Conservation (phyloP, 2,888 invertebrate species). For the Lumbricus terrestris region DNA sequence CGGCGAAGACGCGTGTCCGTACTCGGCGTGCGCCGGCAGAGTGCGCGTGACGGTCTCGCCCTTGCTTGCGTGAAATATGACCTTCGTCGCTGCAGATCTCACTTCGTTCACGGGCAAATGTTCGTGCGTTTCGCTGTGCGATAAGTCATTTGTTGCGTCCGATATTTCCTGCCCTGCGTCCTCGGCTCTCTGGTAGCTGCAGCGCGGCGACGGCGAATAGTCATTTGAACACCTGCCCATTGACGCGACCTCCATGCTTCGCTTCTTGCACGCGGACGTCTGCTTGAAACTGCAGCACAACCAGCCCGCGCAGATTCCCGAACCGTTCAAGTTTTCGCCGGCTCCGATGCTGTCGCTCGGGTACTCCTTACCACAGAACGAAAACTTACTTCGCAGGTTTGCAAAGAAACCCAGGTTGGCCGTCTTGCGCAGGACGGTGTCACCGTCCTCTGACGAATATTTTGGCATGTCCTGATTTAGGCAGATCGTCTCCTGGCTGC, state of each 20-base stretch:
- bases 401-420: constrained; percentile 23
- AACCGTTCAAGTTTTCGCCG: constrained; percentile 12
- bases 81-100: constrained; percentile 20
- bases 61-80: constrained; percentile 23
- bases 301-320: constrained; percentile 19
- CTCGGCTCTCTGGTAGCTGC: constrained; percentile 28
- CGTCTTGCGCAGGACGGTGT: constrained; percentile 3
- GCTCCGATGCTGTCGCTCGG: not conserved
- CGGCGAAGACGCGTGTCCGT: constrained; percentile 37
- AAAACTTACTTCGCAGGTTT: constrained; percentile 19
- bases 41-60: constrained; percentile 23
- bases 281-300: constrained; percentile 25
- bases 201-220: constrained; percentile 30
- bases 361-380: constrained; percentile 23
- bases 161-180: constrained; percentile 21
- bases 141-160: constrained; percentile 14
- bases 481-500: not conserved
- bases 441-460: not conserved
- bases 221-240: constrained; percentile 28
- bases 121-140: constrained; percentile 25
- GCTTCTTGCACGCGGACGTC: constrained; percentile 18
- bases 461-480: constrained; percentile 10
- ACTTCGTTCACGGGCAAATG: constrained; percentile 17
- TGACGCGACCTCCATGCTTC: constrained; percentile 16
- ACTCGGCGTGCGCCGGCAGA: constrained; percentile 36